These are phyloP conservation scores for Abscondita cerata DNA, from an alignment of 2,888 invertebrate species.

Conservation along the genomic window DNA sequence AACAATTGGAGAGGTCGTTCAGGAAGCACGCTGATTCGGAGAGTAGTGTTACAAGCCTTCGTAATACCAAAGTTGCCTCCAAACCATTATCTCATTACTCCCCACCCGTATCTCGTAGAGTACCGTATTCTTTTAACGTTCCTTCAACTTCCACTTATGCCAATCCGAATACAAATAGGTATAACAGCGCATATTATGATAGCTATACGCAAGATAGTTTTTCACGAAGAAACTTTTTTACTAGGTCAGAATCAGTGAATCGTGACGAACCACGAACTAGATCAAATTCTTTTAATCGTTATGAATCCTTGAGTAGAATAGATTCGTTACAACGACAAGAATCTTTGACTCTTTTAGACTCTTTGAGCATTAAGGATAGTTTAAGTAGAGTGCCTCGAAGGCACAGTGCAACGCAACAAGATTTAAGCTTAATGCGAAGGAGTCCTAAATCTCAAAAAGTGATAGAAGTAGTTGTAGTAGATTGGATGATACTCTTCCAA, in stretches of 20 bases:
- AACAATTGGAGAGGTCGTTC: slow-evolving; percentile 60
- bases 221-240: slow-evolving; percentile 26
- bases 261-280: slow-evolving; percentile 28
- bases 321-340: slow-evolving; percentile 61
- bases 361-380: slow-evolving; percentile 63
- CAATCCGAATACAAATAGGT: slow-evolving; percentile 50
- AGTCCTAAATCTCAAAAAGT: slow-evolving; percentile 61
- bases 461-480: slow-evolving; percentile 63
- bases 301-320: slow-evolving; percentile 61
- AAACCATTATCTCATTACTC: slow-evolving; percentile 60
- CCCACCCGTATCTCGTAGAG: slow-evolving; percentile 53
- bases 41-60: slow-evolving; percentile 50
- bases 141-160: slow-evolving; percentile 56
- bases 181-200: slow-evolving; percentile 29
- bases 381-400: slow-evolving; percentile 60
- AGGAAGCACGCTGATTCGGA: slow-evolving; percentile 51
- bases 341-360: slow-evolving; percentile 62
- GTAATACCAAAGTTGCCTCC: slow-evolving; percentile 50
- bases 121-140: slow-evolving; percentile 60
- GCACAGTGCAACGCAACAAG: slow-evolving; percentile 64
- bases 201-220: slow-evolving; percentile 23
- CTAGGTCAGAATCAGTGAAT: slow-evolving; percentile 33
- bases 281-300: slow-evolving; percentile 50
- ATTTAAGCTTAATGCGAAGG: slow-evolving; percentile 62
- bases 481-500: slow-evolving; percentile 64